phyloP scores from a whole-genome alignment of 2,888 invertebrate species.

The Agriopis aurantiaria region DNA sequence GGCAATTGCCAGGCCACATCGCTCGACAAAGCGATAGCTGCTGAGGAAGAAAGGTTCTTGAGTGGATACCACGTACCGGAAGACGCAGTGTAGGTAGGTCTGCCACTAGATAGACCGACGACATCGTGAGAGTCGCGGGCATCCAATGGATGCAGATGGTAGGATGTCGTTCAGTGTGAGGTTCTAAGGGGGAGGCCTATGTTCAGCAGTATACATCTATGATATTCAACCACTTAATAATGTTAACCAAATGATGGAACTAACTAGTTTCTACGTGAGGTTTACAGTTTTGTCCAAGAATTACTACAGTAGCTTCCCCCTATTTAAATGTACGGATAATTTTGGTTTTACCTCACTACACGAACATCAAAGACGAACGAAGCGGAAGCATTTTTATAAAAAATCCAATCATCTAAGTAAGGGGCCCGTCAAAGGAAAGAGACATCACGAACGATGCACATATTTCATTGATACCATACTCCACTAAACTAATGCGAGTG shows the following conservation, averaged over 20 bases:
- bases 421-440: constrained; percentile 64
- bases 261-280: not conserved
- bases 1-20: no score
- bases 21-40: no score
- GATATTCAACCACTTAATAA: not conserved
- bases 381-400: constrained; percentile 50
- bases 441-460: constrained; percentile 78
- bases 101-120: no score
- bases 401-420: constrained; percentile 82
- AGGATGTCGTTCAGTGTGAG: no score
- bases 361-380: constrained; percentile 60
- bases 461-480: constrained; percentile 83
- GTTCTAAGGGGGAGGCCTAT: no score
- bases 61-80: no score
- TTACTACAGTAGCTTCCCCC: not conserved
- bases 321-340: not conserved
- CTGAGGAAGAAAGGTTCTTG: no score
- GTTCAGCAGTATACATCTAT: no score
- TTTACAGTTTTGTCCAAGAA: not conserved
- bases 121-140: no score
- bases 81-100: no score
- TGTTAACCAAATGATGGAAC: not conserved
- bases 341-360: constrained; percentile 6
- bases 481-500: constrained; percentile 83
- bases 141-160: no score